Percentiles rank a stretch among this genome's conserved stretches.
These are phyloP conservation scores for Vanessa atalanta DNA, from an alignment of 1,140 invertebrate species.

Conservation along the genomic window DNA sequence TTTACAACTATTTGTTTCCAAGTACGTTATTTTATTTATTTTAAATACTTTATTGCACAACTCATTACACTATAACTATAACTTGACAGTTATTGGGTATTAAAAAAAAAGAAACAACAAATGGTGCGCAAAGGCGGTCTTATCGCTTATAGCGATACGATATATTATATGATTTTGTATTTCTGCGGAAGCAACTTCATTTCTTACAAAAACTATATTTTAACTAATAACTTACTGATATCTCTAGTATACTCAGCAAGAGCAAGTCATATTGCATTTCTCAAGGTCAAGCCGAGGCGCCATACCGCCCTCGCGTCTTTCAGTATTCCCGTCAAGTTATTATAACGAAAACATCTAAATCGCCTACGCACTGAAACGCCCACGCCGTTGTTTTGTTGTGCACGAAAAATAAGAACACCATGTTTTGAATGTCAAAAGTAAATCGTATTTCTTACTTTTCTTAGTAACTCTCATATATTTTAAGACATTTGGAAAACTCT, in stretches of 20 bases:
- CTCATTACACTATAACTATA: too few relatives aligned
- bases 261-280: not conserved
- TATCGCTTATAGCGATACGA: too few relatives aligned
- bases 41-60: too few relatives aligned
- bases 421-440: constrained; percentile 20
- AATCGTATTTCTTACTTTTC: not conserved
- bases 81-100: too few relatives aligned
- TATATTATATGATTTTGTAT: too few relatives aligned
- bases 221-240: not conserved
- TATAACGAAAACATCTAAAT: constrained; percentile 20
- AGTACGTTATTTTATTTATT: too few relatives aligned
- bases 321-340: constrained; percentile 7
- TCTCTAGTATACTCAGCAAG: not conserved
- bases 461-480: not conserved
- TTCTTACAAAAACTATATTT: not conserved
- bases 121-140: too few relatives aligned
- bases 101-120: too few relatives aligned
- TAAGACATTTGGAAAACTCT: not conserved
- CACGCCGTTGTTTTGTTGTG: constrained; percentile 15
- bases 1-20: too few relatives aligned
- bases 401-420: constrained; percentile 12
- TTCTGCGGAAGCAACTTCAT: not conserved
- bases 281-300: constrained; percentile 12
- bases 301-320: constrained; percentile 14
- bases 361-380: constrained; percentile 29